phyloP scores from a whole-genome alignment of 2,113 vertebrate species.

The Macroglossus sobrinus region DNA sequence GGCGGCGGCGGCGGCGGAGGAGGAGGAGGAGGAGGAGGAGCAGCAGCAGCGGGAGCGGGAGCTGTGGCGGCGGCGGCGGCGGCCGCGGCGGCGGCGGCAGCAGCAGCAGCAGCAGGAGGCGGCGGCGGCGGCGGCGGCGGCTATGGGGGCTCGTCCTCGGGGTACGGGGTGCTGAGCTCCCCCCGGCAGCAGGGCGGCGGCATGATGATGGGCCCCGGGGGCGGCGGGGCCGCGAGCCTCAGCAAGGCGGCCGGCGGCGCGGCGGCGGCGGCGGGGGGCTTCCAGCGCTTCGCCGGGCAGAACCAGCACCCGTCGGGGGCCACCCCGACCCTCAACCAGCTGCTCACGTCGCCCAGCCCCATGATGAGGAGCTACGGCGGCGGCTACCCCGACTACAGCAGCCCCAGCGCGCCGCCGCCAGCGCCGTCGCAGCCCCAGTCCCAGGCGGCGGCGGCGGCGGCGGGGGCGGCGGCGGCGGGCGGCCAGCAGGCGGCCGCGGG shows the following conservation, averaged over 20 bases:
- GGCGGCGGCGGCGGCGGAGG: conserved; percentile 63
- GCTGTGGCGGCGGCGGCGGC: conserved; percentile 70
- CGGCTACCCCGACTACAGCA: conserved; percentile 91
- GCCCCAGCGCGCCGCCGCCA: conserved; percentile 80
- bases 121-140: conserved; percentile 74
- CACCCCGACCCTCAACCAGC: conserved; percentile 96
- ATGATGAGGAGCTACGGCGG: conserved; percentile 94
- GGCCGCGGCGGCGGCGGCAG: conserved; percentile 77
- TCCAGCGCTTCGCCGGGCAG: conserved; percentile 92
- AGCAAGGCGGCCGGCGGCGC: conserved; percentile 82
- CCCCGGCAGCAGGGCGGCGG: conserved; percentile 87
- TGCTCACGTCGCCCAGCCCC: conserved; percentile 95
- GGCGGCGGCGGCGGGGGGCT: conserved; percentile 86
- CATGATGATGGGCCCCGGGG: conserved; percentile 87
- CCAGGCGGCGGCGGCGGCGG: conserved; percentile 79
- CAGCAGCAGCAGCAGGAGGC: too few species aligned
- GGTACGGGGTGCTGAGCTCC: conserved; percentile 89
- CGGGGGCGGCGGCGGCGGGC: conserved; percentile 79
- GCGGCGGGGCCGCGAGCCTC: conserved; percentile 82
- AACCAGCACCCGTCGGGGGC: conserved; percentile 93
- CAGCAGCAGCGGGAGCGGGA: conserved; percentile 65
- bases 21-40: conserved; percentile 71
- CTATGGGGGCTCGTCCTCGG: conserved; percentile 85
- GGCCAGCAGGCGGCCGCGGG: conserved; percentile 83
- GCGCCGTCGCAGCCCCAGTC: conserved; percentile 73